Percentiles rank a stretch among this genome's conserved stretches.
phyloP scores from a whole-genome alignment of 2,797 vertebrate genomes.

The Crocidura indochinensis region DNA sequence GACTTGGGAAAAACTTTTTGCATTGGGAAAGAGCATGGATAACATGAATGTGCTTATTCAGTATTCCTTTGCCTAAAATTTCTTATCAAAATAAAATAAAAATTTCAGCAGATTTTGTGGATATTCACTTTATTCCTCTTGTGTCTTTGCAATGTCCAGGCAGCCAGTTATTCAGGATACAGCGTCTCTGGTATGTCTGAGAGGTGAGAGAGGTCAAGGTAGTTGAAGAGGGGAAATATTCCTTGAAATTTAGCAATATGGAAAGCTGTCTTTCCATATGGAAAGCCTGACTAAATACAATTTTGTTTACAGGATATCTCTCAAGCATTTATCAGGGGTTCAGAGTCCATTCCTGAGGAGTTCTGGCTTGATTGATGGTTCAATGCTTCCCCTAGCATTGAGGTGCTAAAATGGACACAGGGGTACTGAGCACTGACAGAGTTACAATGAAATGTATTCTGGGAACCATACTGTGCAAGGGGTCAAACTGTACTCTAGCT shows the following conservation, averaged over 20 bases:
- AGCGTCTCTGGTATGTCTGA: neutral
- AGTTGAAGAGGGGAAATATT: neutral
- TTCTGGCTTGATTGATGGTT: no score
- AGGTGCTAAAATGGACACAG: no score
- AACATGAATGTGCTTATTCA: slow-evolving; percentile 2
- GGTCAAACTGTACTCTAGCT: no score
- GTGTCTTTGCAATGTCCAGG: neutral
- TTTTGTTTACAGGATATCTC: no score
- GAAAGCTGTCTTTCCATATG: neutral
- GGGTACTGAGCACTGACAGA: no score
- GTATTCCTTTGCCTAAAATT: neutral
- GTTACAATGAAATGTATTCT: no score
- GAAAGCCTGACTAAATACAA: neutral
- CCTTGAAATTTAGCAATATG: neutral
- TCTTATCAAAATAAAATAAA: neutral
- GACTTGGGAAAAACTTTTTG: slow-evolving; percentile 15
- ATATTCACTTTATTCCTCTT: neutral
- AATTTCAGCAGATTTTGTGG: neutral
- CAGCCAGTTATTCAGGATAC: neutral
- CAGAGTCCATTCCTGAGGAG: no score
- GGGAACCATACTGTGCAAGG: no score
- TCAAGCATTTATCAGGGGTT: no score
- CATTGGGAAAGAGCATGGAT: slow-evolving; percentile 3
- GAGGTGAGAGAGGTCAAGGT: neutral
- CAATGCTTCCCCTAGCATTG: no score